A percentile compares a stretch with the other conserved stretches of the same genome.
Conservation (phyloP, 2,888 invertebrate genomes). For the Geotrupes spiniger region DNA sequence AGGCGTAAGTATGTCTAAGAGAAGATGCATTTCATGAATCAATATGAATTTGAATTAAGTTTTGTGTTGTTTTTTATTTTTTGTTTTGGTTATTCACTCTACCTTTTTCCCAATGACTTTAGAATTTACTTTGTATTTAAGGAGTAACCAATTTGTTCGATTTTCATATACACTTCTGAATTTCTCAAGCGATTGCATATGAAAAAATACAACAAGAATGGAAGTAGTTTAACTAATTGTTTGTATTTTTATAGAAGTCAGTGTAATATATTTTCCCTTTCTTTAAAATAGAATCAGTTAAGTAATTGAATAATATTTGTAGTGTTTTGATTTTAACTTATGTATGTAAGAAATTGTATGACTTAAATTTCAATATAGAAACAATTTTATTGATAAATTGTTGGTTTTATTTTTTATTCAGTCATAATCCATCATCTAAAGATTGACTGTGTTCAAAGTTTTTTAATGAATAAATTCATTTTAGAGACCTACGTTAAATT, state of each 20-base stretch:
- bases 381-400: constrained; percentile 22
- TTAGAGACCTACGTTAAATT: too few relatives aligned
- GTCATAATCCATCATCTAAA: too few relatives aligned
- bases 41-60: neutral
- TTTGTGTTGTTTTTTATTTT: constrained; percentile 1
- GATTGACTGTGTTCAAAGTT: too few relatives aligned
- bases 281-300: constrained; percentile 20
- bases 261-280: constrained; percentile 22
- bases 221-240: constrained; percentile 18
- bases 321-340: constrained; percentile 23
- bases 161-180: neutral
- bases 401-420: constrained; percentile 1
- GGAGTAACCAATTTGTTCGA: neutral
- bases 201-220: neutral
- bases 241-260: constrained; percentile 25
- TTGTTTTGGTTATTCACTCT: neutral
- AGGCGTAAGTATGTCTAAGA: neutral
- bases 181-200: neutral
- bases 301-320: constrained; percentile 18
- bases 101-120: too few relatives aligned
- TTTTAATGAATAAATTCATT: too few relatives aligned
- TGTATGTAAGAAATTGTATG: constrained; percentile 24
- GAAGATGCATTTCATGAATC: constrained; percentile 3
- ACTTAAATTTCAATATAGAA: constrained; percentile 25
- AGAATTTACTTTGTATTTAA: too few relatives aligned